Base-by-base conservation (phyloP, 2,888 invertebrate species). In the Eurytoma californica region DNA sequence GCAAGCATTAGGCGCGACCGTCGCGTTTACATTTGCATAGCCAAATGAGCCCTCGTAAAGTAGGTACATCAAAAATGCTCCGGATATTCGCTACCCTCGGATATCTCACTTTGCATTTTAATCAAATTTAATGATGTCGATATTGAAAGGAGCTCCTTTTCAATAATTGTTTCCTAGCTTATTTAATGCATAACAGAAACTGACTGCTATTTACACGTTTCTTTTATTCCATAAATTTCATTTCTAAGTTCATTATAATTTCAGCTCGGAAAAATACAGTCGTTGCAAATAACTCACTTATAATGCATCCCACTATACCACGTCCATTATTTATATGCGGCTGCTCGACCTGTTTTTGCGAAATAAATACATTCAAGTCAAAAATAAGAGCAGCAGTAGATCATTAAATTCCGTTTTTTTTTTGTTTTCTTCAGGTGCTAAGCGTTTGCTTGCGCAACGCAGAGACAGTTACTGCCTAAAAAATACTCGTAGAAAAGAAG, bases 221-320 rank as follows among this genome's bases (percentile, higher is more conserved):
- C 66, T 70, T 66, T 47, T 55, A 30, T 57, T n/a, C 39, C 68
- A 63, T 80, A 80, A 63, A 80, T 80, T 80, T 80, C 53, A 73
- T 68, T 72, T 57, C 65, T 53, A 72, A 80, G 77, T 77, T 80
- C 77, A 73, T 80, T 80, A 77, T 63, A 73, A 72, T 77, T 77
- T 69, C 47, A 60, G 51, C 77, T 73, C 72, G 65, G 69, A 80
- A 80, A 80, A 80, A 77, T 80, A 80, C 65, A 72, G 72, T 61
- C 63, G 49, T 20, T 63, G 57, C 28, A 30, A 80, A 80, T 72
- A 76, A 80, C 72, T 80, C 72, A 76, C 76, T 80, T 61, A 68
- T 80, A 79, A 80, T 80, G 72, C 75, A 72, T 76, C 55, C 67
- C 61, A 14, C 72, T 61, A 72, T 39, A 14, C 79, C 49, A 12